Percentiles rank a stretch among this genome's conserved stretches.
Conservation (phyloP, 2,113 vertebrate species). For the Paramisgurnus dabryanus region DNA sequence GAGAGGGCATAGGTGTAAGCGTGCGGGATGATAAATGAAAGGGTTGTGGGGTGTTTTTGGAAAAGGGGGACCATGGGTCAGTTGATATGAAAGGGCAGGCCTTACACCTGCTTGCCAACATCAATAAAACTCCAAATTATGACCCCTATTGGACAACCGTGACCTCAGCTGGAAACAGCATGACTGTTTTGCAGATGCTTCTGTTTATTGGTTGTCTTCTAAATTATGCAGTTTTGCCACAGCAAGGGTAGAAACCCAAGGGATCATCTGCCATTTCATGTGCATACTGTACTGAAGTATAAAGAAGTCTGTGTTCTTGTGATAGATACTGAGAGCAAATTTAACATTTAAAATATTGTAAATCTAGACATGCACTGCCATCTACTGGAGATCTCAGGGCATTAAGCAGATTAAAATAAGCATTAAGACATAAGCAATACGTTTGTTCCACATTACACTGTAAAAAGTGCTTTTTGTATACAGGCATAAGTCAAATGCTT, state of each 20-base stretch:
- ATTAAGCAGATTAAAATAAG: not conserved
- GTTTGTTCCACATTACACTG: no score
- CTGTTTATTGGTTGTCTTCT: not conserved
- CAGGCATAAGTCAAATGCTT: not conserved
- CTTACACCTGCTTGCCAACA: conserved; percentile 15
- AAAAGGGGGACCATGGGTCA: not conserved
- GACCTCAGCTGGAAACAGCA: not conserved
- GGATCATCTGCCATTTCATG: not conserved
- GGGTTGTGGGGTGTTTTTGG: not conserved
- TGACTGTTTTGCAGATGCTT: not conserved
- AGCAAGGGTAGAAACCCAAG: not conserved
- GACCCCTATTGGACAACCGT: conserved; percentile 36
- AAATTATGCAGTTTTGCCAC: not conserved
- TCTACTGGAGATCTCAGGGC: conserved; percentile 35
- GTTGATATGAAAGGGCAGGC: conserved; percentile 5
- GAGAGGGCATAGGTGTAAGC: conserved; percentile 18
- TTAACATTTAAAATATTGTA: not conserved
- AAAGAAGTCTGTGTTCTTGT: not conserved
- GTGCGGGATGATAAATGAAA: conserved; percentile 11
- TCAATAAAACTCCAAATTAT: conserved; percentile 37
- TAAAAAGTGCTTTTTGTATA: no score
- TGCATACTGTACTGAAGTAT: not conserved
- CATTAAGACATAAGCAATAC: not conserved
- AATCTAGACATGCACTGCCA: conserved; percentile 41
- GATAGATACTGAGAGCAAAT: no score